Conservation (phyloP, 1,140 invertebrate species). For the Drusus annulatus region DNA sequence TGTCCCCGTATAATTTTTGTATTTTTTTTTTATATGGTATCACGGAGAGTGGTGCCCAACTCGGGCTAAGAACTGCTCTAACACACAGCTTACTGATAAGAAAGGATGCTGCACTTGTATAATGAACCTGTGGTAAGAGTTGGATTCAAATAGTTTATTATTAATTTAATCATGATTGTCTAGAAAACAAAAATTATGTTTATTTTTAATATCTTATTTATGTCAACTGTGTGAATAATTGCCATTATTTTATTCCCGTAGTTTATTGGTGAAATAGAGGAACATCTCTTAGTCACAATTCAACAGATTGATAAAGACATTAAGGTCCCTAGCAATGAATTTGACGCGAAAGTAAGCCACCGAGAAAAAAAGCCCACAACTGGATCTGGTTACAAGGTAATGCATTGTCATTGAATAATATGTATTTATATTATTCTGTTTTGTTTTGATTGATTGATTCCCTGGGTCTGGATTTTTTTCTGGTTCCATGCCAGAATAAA, state of each 20-base stretch:
- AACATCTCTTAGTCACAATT: conserved; percentile 97
- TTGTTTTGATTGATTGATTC: too few species aligned
- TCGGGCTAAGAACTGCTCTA: conserved; percentile 91
- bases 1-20: too few species aligned
- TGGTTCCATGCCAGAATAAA: too few species aligned
- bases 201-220: too few species aligned
- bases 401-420: too few species aligned
- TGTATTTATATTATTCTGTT: too few species aligned
- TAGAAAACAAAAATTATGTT: too few species aligned
- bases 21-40: conserved; percentile 84
- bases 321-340: conserved; percentile 94
- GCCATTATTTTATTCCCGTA: conserved; percentile 62
- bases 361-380: conserved; percentile 85
- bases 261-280: conserved; percentile 97
- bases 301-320: conserved; percentile 89
- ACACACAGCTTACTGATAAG: conserved; percentile 89
- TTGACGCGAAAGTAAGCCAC: conserved; percentile 98
- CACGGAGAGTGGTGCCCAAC: conserved; percentile 94
- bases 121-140: conserved; percentile 89
- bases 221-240: not conserved
- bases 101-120: conserved; percentile 98
- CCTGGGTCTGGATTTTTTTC: too few species aligned
- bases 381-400: too few species aligned
- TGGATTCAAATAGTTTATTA: too few species aligned
- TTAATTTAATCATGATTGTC: too few species aligned